Percentiles rank a stretch among this genome's conserved stretches.
These are phyloP conservation scores for Athalia cordata DNA, from an alignment of 2,888 invertebrate species.

Conservation along the genomic window DNA sequence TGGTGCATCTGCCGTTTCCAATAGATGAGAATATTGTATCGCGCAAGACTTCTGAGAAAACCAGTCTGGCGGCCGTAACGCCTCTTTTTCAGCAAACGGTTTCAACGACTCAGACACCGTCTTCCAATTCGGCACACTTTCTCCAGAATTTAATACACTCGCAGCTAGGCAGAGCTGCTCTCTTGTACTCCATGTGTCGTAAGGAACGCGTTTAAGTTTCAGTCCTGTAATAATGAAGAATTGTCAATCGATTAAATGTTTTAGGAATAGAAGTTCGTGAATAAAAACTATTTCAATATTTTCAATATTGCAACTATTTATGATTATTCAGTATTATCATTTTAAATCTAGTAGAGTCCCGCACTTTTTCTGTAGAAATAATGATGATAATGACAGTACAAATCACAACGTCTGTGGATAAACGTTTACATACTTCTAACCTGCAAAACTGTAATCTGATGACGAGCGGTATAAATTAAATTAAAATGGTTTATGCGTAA, in stretches of 20 bases:
- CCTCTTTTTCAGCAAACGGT: constrained; percentile 83
- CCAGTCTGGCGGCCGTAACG: constrained; percentile 84
- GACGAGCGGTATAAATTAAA: background rate
- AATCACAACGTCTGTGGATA: background rate
- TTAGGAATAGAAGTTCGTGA: background rate
- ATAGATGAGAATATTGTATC: constrained; percentile 87
- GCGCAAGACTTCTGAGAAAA: constrained; percentile 94
- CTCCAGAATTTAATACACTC: constrained; percentile 88
- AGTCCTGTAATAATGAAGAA: constrained; percentile 56
- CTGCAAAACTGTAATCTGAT: background rate
- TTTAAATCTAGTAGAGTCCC: too few relatives aligned
- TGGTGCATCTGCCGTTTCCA: constrained; percentile 89
- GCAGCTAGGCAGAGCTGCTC: constrained; percentile 92
- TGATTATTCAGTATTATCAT: too few relatives aligned
- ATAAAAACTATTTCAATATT: background rate
- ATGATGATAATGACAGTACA: too few relatives aligned
- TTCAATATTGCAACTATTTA: constrained; percentile 3
- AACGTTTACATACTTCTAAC: constrained; percentile 19
- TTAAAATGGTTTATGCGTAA: background rate
- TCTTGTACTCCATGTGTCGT: constrained; percentile 90
- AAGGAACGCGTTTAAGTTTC: constrained; percentile 81
- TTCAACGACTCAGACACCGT: constrained; percentile 88
- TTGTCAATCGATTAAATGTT: constrained; percentile 1
- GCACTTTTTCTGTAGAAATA: too few relatives aligned
- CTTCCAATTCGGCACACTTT: constrained; percentile 88